Base-by-base conservation (phyloP, 2,113 vertebrate species). In the Poecilia latipinna region DNA sequence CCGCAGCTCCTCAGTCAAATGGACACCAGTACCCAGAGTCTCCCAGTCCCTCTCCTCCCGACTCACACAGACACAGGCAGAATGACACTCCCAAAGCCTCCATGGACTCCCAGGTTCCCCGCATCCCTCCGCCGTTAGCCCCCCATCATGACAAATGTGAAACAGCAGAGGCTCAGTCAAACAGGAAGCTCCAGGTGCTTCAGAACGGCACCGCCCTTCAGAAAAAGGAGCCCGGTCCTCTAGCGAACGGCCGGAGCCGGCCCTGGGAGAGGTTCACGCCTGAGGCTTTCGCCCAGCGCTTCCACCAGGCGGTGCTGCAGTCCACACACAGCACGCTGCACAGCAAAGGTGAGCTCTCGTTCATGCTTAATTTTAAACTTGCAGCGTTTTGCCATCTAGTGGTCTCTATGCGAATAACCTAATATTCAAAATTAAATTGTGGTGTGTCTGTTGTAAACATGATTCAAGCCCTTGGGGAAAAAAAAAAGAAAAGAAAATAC, bases 241-340 rank as follows among this genome's bases (percentile, higher is more conserved):
- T 94, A 84, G 72, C 95, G 90, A 98, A 97, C 0, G 96, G 97
- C 71, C 96, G 94, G 87, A 96, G 86, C 91, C 95, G 95, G 76
- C 94, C 96, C 12, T 96, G 96, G 96, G 97, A 98, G 35, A 97
- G 95, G 42, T 97, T 98, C 89, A 91, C 96, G 10, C 96, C 97
- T 0, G 98, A 99, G 83, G 95, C 96, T 82, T 99, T 99, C 0
- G 98, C 98, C 62, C 98, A 98, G 78, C 97, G 98, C 90, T 99
- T 99, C 91, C 98, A 99, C 0, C 97, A 98, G 89, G 97, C 98
- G 0, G 98, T 99, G 89, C 94, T 99, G 86, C 97, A 99, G 93
- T 98, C 98, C 82, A 98, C 97, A 0, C 96, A 99, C 91, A 96
- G 94, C 88, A 96, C 96, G 0, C 77, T 96, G 91, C 96, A 97